Conservation (phyloP, 2,888 invertebrate genomes). For the Myopa testacea region DNA sequence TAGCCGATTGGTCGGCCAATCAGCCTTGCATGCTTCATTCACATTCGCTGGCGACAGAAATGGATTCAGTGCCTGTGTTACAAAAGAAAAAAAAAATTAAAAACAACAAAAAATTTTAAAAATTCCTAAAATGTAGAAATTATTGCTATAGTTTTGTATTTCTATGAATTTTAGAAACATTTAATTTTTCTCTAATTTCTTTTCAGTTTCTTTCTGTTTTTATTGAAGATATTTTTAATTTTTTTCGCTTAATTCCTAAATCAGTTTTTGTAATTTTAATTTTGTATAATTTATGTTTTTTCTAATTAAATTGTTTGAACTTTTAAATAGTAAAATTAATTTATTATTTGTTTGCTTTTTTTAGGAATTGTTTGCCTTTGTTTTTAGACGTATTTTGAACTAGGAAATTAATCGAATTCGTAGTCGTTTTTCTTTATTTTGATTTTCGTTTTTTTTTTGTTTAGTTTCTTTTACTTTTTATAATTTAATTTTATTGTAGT, state of each 20-base stretch:
- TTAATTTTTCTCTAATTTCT: slow-evolving; percentile 32
- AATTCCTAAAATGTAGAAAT: not conserved
- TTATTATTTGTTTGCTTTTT: slow-evolving; percentile 15
- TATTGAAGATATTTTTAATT: slow-evolving; percentile 37
- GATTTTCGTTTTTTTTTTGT: slow-evolving; percentile 34
- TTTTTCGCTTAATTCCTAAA: slow-evolving; percentile 36
- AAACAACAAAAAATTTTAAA: not conserved
- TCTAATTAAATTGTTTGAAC: slow-evolving; percentile 16
- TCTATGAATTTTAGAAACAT: slow-evolving; percentile 27
- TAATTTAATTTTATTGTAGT: slow-evolving; percentile 12
- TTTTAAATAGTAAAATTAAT: slow-evolving; percentile 4
- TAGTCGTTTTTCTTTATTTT: too few species aligned
- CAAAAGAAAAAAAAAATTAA: slow-evolving; percentile 11
- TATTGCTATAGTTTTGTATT: slow-evolving; percentile 19
- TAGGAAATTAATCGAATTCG: not conserved
- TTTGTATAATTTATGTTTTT: slow-evolving; percentile 36
- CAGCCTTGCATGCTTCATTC: slow-evolving; percentile 29
- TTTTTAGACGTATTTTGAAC: not conserved
- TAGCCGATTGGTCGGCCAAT: slow-evolving; percentile 6
- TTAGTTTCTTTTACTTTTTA: slow-evolving; percentile 32
- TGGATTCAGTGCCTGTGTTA: not conserved
- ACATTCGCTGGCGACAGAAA: not conserved
- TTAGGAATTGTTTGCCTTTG: slow-evolving; percentile 4
- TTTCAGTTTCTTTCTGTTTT: slow-evolving; percentile 30
- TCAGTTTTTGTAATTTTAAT: slow-evolving; percentile 38